Conservation (phyloP, 2,888 invertebrate genomes). For the Conus canariensis region DNA sequence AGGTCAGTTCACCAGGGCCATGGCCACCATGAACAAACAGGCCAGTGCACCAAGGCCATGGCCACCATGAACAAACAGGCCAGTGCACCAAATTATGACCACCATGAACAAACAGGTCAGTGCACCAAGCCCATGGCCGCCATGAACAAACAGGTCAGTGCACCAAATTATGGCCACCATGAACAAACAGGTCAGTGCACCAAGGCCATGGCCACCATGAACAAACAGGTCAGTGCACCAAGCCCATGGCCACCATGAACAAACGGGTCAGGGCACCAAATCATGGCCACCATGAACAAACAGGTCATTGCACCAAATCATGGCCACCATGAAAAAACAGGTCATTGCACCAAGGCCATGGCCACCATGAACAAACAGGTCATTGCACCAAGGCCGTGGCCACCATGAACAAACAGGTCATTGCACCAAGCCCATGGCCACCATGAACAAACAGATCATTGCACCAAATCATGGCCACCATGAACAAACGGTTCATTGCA, state of each 20-base stretch:
- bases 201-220: not conserved
- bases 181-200: not conserved
- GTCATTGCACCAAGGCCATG: too few relatives aligned
- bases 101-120: conserved; percentile 1
- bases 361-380: too few relatives aligned
- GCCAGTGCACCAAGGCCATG: conserved; percentile 89
- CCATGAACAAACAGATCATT: too few relatives aligned
- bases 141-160: not conserved
- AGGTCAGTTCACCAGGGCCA: conserved; percentile 89
- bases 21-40: conserved; percentile 97
- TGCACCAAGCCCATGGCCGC: not conserved
- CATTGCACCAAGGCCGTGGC: not conserved
- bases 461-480: too few relatives aligned
- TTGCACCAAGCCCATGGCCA: not conserved
- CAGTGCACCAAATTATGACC: not conserved
- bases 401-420: not conserved
- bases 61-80: not conserved
- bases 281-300: too few relatives aligned
- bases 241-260: too few relatives aligned
- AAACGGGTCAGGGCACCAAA: too few relatives aligned
- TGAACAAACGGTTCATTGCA: too few relatives aligned
- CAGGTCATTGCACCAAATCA: too few relatives aligned
- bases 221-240: too few relatives aligned
- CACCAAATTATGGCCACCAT: not conserved
- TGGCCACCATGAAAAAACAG: too few relatives aligned